Conservation (phyloP, 2,888 invertebrate genomes). For the Ferdinandea cuprea region DNA sequence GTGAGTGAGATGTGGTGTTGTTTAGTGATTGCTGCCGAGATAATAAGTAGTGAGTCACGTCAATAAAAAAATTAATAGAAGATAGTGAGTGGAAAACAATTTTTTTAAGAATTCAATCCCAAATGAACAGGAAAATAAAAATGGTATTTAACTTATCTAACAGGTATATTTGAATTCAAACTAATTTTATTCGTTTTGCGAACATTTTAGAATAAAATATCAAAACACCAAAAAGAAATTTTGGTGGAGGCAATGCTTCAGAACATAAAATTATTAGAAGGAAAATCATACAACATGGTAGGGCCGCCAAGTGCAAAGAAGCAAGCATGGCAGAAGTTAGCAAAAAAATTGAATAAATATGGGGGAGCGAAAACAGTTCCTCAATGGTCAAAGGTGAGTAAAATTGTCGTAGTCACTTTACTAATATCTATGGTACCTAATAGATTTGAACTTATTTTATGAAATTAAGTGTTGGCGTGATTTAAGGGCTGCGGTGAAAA, state of each 20-base stretch:
- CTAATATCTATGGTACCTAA: too few relatives aligned
- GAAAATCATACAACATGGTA: not conserved
- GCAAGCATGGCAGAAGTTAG: not conserved
- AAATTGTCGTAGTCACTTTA: not conserved
- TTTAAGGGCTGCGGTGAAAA: not conserved
- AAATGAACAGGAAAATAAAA: not conserved
- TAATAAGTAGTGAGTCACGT: not conserved
- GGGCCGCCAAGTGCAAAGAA: not conserved
- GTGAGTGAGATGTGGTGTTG: not conserved
- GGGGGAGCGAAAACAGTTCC: not conserved
- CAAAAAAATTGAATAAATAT: not conserved
- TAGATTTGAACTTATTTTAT: too few relatives aligned
- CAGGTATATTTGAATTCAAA: too few relatives aligned
- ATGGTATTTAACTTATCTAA: too few relatives aligned
- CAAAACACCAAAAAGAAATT: not conserved
- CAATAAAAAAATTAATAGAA: not conserved
- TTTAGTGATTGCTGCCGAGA: not conserved
- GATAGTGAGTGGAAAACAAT: not conserved
- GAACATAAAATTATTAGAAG: not conserved
- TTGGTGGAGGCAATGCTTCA: not conserved
- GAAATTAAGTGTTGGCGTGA: slow-evolving; percentile 2
- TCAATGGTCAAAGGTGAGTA: not conserved
- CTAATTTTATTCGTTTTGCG: too few relatives aligned
- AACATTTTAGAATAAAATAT: not conserved
- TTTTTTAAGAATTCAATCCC: not conserved